Percentiles rank a stretch among this genome's conserved stretches.
phyloP scores from a whole-genome alignment of 2,113 vertebrate genomes.

The Muntiacus muntjak region DNA sequence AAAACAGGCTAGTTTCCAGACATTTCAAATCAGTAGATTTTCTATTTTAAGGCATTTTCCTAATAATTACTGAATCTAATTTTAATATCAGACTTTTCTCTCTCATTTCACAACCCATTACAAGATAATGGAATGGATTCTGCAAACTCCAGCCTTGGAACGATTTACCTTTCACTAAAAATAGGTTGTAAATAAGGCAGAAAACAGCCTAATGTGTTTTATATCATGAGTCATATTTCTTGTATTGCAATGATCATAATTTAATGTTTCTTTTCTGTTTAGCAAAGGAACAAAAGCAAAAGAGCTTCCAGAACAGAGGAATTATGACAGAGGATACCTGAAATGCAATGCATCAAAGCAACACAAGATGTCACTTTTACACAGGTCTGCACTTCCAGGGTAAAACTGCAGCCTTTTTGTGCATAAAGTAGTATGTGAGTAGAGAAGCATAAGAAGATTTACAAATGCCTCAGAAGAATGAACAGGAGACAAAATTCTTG shows the following conservation, averaged over 20 bases:
- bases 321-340: background rate
- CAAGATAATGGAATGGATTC: background rate
- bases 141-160: background rate
- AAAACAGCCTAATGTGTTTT: background rate
- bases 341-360: constrained; percentile 57
- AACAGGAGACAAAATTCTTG: background rate
- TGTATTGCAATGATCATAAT: background rate
- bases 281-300: constrained; percentile 23
- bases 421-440: background rate
- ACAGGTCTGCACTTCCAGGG: background rate
- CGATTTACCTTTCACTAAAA: background rate
- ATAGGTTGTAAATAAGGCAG: background rate
- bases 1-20: background rate
- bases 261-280: background rate
- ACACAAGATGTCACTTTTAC: constrained; percentile 72
- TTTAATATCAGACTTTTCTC: constrained; percentile 25
- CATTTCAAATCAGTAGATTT: background rate
- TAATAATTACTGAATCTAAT: background rate
- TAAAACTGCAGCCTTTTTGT: background rate
- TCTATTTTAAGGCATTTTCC: constrained; percentile 11
- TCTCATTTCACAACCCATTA: background rate
- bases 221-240: background rate
- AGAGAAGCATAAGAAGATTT: background rate
- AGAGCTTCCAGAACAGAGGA: background rate
- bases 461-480: background rate